Conservation (phyloP, 2,888 invertebrate genomes). For the Hydraecia micacea region DNA sequence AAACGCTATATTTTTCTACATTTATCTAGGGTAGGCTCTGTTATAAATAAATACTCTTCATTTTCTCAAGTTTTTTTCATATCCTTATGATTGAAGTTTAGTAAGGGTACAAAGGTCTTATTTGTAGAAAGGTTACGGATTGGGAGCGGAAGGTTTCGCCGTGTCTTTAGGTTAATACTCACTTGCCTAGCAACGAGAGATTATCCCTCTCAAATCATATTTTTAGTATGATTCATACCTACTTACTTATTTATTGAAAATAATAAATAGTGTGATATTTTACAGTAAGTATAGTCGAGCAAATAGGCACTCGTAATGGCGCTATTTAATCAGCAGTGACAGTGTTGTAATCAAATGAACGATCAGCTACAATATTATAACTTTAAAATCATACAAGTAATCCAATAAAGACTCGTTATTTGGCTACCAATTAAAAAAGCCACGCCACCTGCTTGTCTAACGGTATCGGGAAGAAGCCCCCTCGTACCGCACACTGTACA, state of each 20-base stretch:
- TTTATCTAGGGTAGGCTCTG: not conserved
- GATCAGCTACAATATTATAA: not conserved
- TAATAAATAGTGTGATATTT: not conserved
- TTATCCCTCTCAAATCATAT: not conserved
- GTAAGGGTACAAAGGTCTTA: conserved; percentile 15
- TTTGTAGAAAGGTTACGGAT: conserved; percentile 30
- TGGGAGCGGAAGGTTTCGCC: conserved; percentile 10
- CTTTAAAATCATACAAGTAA: not conserved
- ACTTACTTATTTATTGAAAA: not conserved
- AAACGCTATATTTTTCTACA: not conserved
- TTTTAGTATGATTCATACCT: not conserved
- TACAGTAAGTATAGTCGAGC: not conserved
- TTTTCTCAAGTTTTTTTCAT: conserved; percentile 14
- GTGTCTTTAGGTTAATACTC: not conserved
- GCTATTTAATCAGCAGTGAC: not conserved
- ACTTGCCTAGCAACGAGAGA: conserved; percentile 34
- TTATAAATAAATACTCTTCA: conserved; percentile 4
- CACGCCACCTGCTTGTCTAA: conserved; percentile 42
- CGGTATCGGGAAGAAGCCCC: conserved; percentile 58
- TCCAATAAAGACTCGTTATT: conserved; percentile 25
- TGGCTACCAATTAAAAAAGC: conserved; percentile 40
- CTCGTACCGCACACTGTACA: conserved; percentile 14
- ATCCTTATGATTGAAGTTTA: conserved; percentile 29
- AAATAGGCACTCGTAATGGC: not conserved
- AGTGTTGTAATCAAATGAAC: not conserved